Evolutionary conservation across 1,140 invertebrate species (phyloP).

Genomic region (Chymomyza costata): DNA sequence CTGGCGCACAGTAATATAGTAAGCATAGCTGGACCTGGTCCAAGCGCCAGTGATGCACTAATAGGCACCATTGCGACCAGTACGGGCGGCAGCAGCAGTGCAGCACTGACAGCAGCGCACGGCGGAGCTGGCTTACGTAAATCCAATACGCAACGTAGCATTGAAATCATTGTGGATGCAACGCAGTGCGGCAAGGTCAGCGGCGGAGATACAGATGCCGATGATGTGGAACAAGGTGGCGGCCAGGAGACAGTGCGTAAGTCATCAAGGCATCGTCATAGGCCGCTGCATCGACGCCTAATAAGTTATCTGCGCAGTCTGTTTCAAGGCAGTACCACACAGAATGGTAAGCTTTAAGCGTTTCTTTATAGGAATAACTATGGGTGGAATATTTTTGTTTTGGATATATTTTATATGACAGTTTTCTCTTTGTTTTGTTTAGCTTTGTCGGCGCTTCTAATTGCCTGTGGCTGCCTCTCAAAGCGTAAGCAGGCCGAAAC

Average conservation of each 20-base stretch:
- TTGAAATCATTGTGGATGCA: slow-evolving; percentile 72
- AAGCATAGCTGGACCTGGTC: slow-evolving; percentile 56
- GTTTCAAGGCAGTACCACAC: slow-evolving; percentile 64
- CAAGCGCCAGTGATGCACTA: slow-evolving; percentile 57
- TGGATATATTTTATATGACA: too few relatives aligned
- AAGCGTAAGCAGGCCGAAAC: slow-evolving; percentile 62
- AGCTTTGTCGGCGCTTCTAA: slow-evolving; percentile 38
- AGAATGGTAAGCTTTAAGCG: slow-evolving; percentile 56
- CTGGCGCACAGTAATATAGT: slow-evolving; percentile 14
- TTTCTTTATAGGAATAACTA: background rate
- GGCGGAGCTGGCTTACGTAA: slow-evolving; percentile 17
- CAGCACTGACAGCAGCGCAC: slow-evolving; percentile 9
- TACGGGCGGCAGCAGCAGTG: slow-evolving; percentile 23
- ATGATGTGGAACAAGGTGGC: slow-evolving; percentile 66
- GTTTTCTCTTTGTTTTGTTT: slow-evolving; percentile 10
- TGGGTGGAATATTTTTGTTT: too few relatives aligned
- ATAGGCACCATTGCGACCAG: slow-evolving; percentile 58
- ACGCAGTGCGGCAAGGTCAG: slow-evolving; percentile 53
- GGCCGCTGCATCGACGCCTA: slow-evolving; percentile 63
- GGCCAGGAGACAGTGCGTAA: slow-evolving; percentile 52
- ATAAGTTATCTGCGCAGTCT: slow-evolving; percentile 65
- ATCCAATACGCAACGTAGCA: slow-evolving; percentile 59
- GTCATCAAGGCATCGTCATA: slow-evolving; percentile 61
- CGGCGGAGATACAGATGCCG: slow-evolving; percentile 9
- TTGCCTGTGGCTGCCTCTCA: slow-evolving; percentile 44